Percentiles rank a stretch among this genome's conserved stretches.
Evolutionary conservation across 2,888 invertebrate genomes (phyloP).

Genomic region (Dasypolia templi): DNA sequence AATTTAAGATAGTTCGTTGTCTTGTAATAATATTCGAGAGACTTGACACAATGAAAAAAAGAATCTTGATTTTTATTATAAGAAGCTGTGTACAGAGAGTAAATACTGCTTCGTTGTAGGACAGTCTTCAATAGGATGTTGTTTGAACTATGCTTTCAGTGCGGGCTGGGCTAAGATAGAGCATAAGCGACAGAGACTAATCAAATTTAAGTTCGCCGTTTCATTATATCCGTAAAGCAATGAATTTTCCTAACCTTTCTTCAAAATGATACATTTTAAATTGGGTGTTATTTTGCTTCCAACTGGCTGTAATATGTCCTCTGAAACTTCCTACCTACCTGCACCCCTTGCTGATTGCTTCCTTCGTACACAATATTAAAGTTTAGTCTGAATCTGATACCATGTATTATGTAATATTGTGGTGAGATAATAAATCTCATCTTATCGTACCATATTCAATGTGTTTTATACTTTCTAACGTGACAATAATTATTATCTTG

Average conservation of each 20-base stretch:
- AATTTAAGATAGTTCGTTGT: slow-evolving; percentile 22
- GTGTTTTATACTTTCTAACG: background rate
- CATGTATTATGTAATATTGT: too few relatives aligned
- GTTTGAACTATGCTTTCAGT: slow-evolving; percentile 50
- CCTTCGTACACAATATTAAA: too few relatives aligned
- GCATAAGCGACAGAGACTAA: slow-evolving; percentile 1
- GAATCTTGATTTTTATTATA: slow-evolving; percentile 37
- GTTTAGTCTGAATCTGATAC: too few relatives aligned
- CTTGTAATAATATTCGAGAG: slow-evolving; percentile 12
- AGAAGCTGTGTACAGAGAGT: slow-evolving; percentile 31
- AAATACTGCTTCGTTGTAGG: slow-evolving; percentile 32
- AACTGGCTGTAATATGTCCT: background rate
- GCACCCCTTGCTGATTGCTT: too few relatives aligned
- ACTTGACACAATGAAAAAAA: slow-evolving; percentile 25
- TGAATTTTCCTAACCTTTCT: background rate
- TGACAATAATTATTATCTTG: background rate
- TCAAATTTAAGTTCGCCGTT: too few relatives aligned
- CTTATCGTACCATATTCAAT: too few relatives aligned
- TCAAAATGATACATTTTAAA: too few relatives aligned
- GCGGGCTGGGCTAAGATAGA: background rate
- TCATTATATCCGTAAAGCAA: background rate
- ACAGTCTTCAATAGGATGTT: slow-evolving; percentile 40
- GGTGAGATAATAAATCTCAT: too few relatives aligned
- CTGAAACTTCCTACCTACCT: background rate
- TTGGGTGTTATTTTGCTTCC: background rate